These are phyloP conservation scores for Metopolophium dirhodum DNA, from an alignment of 1,140 invertebrate genomes.

Conservation along the genomic window DNA sequence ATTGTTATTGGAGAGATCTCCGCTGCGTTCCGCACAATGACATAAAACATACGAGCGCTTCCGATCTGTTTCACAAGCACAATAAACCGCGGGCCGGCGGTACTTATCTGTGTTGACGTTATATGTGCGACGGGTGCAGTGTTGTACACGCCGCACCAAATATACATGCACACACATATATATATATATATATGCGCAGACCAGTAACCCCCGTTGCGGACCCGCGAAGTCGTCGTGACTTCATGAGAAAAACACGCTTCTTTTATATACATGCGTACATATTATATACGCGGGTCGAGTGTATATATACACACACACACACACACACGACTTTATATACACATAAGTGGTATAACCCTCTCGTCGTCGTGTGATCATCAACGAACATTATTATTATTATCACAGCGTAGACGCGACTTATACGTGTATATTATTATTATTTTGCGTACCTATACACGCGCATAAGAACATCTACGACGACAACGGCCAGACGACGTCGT, in stretches of 20 bases:
- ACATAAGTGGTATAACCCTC: not conserved
- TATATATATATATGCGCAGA: not conserved
- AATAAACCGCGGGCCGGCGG: constrained; percentile 47
- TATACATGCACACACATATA: not conserved
- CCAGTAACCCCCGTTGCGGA: not conserved
- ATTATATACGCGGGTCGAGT: not conserved
- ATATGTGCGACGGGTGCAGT: not conserved
- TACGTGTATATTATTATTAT: not conserved
- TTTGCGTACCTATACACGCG: not conserved
- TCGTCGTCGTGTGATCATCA: constrained; percentile 12
- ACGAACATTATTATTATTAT: not conserved
- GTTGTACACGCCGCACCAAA: not conserved
- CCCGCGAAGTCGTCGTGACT: constrained; percentile 35
- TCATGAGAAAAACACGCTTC: constrained; percentile 37
- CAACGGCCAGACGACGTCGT: not conserved
- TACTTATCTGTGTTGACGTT: constrained; percentile 54
- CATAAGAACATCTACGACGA: not conserved
- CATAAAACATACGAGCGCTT: constrained; percentile 50
- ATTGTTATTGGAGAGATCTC: constrained; percentile 52
- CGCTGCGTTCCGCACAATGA: constrained; percentile 50
- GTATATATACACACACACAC: not conserved
- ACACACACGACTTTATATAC: not conserved
- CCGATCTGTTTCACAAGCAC: constrained; percentile 56
- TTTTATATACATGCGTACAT: not conserved
- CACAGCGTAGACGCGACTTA: not conserved